phyloP scores from a whole-genome alignment of 1,140 invertebrate species.

The Amphibalanus amphitrite region DNA sequence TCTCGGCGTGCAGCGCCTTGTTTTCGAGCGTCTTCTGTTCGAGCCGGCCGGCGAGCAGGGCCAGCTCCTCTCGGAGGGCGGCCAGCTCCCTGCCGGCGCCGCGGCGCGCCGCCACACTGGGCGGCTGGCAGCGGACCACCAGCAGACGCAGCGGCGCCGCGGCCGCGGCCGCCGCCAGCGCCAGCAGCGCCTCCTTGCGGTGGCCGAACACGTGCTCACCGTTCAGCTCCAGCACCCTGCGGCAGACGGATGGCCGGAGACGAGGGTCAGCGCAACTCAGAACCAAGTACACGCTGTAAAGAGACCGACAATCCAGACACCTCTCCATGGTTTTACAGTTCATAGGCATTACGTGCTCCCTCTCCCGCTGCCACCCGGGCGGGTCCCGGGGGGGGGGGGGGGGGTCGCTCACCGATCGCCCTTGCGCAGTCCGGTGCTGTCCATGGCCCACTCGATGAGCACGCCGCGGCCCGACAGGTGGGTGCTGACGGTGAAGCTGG shows the following conservation, averaged over 20 bases:
- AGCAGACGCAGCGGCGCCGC: not conserved
- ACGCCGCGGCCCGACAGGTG: no score
- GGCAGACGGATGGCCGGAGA: constrained; percentile 17
- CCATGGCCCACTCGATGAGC: no score
- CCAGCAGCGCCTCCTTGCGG: constrained; percentile 23
- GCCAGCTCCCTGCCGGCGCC: not conserved
- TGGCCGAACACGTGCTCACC: constrained; percentile 51
- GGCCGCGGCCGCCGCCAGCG: not conserved
- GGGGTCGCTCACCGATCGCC: no score
- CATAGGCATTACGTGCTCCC: no score
- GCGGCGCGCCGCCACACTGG: not conserved
- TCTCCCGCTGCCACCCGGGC: no score
- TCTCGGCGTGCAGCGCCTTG: constrained; percentile 16
- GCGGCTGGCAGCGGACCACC: not conserved
- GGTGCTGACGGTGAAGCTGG: no score
- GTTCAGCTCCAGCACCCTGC: constrained; percentile 64
- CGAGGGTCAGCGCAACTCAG: no score
- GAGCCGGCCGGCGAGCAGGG: constrained; percentile 17
- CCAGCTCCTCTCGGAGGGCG: constrained; percentile 18
- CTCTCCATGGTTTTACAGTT: no score
- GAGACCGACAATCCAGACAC: no score
- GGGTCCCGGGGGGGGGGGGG: no score
- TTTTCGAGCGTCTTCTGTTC: constrained; percentile 30
- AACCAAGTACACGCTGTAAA: no score
- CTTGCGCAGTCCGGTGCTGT: no score